Evolutionary conservation across 2,113 vertebrate species (phyloP).

Genomic region (Chaetodon trifascialis): DNA sequence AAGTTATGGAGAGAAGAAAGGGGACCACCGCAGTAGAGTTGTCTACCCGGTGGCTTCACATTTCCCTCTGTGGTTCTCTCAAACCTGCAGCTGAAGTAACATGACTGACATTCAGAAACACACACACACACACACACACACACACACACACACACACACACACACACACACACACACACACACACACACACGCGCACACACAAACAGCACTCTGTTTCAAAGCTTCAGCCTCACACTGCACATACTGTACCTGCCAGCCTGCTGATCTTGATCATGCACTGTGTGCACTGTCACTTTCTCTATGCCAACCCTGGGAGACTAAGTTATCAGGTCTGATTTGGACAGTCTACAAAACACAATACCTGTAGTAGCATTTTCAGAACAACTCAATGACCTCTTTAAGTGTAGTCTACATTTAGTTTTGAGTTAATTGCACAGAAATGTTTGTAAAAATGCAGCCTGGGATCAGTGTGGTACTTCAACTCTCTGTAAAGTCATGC

Average conservation of each 20-base stretch:
- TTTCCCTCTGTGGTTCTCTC: slow-evolving; percentile 67
- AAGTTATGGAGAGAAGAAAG: slow-evolving; percentile 68
- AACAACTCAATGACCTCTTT: background rate
- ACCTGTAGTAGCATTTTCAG: background rate
- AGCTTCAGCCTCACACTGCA: background rate
- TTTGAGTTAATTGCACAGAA: background rate
- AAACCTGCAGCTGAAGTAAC: slow-evolving; percentile 69
- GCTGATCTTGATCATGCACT: background rate
- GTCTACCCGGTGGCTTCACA: slow-evolving; percentile 73
- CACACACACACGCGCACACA: background rate
- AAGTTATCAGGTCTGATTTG: background rate
- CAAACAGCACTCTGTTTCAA: background rate
- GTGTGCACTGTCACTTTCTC: background rate
- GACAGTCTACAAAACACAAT: background rate
- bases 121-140: background rate
- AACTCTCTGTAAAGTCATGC: background rate
- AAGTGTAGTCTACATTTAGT: background rate
- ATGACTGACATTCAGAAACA: slow-evolving; percentile 36
- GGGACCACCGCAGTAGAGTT: slow-evolving; percentile 76
- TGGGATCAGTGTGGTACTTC: background rate
- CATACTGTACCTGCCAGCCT: background rate
- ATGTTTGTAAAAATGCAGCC: too few species aligned
- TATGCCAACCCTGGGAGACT: background rate
- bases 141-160: background rate
- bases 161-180: too few species aligned